Evolutionary conservation across 2,797 vertebrate genomes (phyloP).

Genomic region (Fratercula arctica): DNA sequence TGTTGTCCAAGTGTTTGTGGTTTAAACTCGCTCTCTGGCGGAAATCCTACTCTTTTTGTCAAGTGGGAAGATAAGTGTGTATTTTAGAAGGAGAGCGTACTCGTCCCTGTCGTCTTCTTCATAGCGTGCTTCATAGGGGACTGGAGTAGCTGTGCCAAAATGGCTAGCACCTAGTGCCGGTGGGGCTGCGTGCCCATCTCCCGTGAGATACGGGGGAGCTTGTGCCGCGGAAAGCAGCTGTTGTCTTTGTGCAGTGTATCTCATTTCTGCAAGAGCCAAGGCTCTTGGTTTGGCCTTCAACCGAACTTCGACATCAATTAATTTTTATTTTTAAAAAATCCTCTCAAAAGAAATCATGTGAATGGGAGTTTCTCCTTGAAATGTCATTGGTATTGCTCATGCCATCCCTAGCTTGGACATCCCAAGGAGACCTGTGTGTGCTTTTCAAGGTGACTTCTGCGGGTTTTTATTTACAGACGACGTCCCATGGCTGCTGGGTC

Average conservation of each 20-base stretch:
- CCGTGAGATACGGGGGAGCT: fast-evolving
- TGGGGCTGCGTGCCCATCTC: neutral
- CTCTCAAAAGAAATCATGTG: neutral
- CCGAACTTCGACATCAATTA: neutral
- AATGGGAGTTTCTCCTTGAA: constrained; percentile 49
- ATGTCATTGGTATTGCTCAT: constrained; percentile 27
- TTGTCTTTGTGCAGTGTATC: neutral
- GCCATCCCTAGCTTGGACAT: neutral
- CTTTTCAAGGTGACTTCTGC: constrained; percentile 12
- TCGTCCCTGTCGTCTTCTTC: neutral
- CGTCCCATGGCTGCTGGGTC: neutral
- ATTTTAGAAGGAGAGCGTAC: neutral
- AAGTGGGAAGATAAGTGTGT: neutral
- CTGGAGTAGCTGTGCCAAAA: neutral
- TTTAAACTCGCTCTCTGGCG: neutral
- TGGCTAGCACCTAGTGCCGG: neutral
- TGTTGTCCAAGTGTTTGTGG: neutral
- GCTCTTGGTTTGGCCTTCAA: neutral
- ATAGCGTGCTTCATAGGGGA: fast-evolving
- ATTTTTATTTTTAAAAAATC: neutral
- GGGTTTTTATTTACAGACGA: neutral
- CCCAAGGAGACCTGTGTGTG: neutral
- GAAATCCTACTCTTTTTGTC: neutral
- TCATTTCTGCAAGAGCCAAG: neutral
- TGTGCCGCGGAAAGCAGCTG: neutral